Percentiles rank a stretch among this genome's conserved stretches.
These are phyloP conservation scores for Rhinophrynus dorsalis DNA, from an alignment of 2,797 vertebrate species.

Conservation along the genomic window DNA sequence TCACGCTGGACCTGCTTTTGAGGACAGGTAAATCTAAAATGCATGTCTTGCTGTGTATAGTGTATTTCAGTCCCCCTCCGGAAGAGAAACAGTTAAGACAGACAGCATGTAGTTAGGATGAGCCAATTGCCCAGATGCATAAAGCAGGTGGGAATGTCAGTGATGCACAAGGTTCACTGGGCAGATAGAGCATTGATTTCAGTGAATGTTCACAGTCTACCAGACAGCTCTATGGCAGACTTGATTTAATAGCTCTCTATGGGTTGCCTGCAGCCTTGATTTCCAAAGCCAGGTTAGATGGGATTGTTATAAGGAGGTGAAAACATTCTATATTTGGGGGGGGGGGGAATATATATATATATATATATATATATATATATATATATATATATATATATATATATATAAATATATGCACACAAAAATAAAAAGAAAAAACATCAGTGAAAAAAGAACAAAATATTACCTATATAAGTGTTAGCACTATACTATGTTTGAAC, in stretches of 20 bases:
- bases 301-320: slow-evolving; percentile 55
- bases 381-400: too few relatives aligned
- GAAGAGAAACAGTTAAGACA: slow-evolving; percentile 50
- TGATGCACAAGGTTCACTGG: slow-evolving; percentile 59
- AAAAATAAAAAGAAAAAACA: too few relatives aligned
- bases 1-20: too few relatives aligned
- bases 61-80: slow-evolving; percentile 22
- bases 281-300: slow-evolving; percentile 62
- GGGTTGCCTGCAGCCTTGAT: slow-evolving; percentile 64
- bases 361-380: too few relatives aligned
- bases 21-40: too few relatives aligned
- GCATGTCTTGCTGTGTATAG: slow-evolving; percentile 50
- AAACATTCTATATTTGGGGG: slow-evolving; percentile 45
- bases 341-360: too few relatives aligned
- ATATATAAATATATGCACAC: too few relatives aligned
- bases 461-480: too few relatives aligned
- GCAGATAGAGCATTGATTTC: slow-evolving; percentile 67
- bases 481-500: slow-evolving; percentile 6
- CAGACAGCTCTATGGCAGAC: slow-evolving; percentile 66
- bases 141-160: slow-evolving; percentile 63
- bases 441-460: too few relatives aligned
- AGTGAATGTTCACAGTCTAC: slow-evolving; percentile 60
- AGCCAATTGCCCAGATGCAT: slow-evolving; percentile 64
- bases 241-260: slow-evolving; percentile 65
- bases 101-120: slow-evolving; percentile 57